These are phyloP conservation scores for Choristoneura fumiferana DNA, from an alignment of 1,140 invertebrate species.

Conservation along the genomic window DNA sequence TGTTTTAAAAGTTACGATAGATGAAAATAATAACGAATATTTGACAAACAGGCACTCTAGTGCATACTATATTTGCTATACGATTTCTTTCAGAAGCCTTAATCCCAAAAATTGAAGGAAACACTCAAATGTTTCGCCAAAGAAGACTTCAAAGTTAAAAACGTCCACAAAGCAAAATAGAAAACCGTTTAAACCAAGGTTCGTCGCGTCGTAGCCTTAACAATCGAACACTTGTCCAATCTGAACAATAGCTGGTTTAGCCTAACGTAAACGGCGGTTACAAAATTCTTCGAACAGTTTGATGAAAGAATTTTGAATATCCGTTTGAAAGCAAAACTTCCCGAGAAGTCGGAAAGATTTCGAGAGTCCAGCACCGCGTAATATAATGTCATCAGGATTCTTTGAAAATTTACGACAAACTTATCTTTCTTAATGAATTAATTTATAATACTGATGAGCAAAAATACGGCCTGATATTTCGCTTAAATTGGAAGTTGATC, in stretches of 20 bases:
- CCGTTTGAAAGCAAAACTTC: neutral
- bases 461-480: neutral
- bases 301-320: constrained; percentile 6
- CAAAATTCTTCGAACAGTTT: neutral
- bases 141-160: too few species aligned
- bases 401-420: constrained; percentile 9
- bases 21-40: too few species aligned
- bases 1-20: too few species aligned
- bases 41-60: too few species aligned
- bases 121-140: too few species aligned
- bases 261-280: neutral
- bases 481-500: neutral
- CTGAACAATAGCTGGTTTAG: neutral
- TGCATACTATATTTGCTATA: too few species aligned
- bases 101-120: too few species aligned
- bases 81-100: too few species aligned
- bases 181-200: too few species aligned
- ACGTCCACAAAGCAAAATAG: too few species aligned
- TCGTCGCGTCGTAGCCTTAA: too few species aligned
- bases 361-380: neutral
- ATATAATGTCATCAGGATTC: neutral
- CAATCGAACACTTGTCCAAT: neutral
- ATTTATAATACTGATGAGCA: constrained; percentile 4
- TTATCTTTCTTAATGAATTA: constrained; percentile 7
- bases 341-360: neutral